These are phyloP conservation scores for Osedax frankpressi DNA, from an alignment of 2,888 invertebrate genomes.

Conservation along the genomic window DNA sequence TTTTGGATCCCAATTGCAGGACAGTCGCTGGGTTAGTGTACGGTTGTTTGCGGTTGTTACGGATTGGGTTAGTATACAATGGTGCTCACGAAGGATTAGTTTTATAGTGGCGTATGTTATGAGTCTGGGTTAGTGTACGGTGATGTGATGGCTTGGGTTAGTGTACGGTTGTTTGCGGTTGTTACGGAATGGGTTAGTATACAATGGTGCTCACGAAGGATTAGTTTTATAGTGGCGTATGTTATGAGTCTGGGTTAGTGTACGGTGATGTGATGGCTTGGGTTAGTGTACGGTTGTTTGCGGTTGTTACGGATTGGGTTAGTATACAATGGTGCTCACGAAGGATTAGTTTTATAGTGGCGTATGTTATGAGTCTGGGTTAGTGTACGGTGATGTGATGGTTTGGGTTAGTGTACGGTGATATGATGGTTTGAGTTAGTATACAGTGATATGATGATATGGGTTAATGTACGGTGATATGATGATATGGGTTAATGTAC, in stretches of 20 bases:
- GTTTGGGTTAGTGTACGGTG: conserved; percentile 55
- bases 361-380: no score
- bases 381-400: no score
- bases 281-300: conserved; percentile 50
- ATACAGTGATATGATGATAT: not conserved
- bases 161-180: not conserved
- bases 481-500: no score
- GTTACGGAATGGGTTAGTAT: not conserved
- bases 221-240: no score
- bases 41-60: not conserved
- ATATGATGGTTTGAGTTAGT: not conserved
- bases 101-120: no score
- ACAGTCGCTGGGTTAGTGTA: conserved; percentile 70
- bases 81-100: not conserved
- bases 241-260: no score
- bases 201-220: not conserved
- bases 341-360: no score
- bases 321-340: not conserved
- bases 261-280: no score
- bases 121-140: no score
- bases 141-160: no score
- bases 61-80: conserved; percentile 1
- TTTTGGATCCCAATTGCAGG: conserved; percentile 88
- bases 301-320: not conserved
- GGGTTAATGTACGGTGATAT: no score